A percentile compares a stretch with the other conserved stretches of the same genome.
Conservation (phyloP, 2,888 invertebrate species). For the Chorisops tibialis region DNA sequence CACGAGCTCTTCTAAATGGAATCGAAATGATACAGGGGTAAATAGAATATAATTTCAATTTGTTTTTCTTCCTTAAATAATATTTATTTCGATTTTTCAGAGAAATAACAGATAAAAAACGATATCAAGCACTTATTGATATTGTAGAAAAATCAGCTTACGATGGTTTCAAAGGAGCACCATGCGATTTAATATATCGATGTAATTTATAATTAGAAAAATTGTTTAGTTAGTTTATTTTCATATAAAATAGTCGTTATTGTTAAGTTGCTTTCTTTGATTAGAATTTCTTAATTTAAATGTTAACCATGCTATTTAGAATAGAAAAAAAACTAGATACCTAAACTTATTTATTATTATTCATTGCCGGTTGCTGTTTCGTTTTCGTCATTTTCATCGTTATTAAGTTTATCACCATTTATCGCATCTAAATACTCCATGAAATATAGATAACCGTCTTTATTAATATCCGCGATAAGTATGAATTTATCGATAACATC, state of each 20-base stretch:
- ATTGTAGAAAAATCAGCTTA: slow-evolving; percentile 66
- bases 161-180: slow-evolving; percentile 60
- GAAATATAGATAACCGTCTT: slow-evolving; percentile 84
- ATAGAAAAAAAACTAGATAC: too few relatives aligned
- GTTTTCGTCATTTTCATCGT: not conserved
- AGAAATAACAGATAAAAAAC: slow-evolving; percentile 45
- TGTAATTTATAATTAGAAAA: slow-evolving; percentile 48
- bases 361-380: not conserved
- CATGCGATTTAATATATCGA: slow-evolving; percentile 57
- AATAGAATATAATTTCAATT: slow-evolving; percentile 27
- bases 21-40: slow-evolving; percentile 67
- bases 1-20: slow-evolving; percentile 70
- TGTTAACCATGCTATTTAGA: too few relatives aligned
- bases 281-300: too few relatives aligned
- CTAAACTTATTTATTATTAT: too few relatives aligned
- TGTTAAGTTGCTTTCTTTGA: too few relatives aligned
- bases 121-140: slow-evolving; percentile 62
- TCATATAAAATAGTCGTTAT: slow-evolving; percentile 10
- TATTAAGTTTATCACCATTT: slow-evolving; percentile 28
- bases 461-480: slow-evolving; percentile 75
- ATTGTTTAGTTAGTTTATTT: not conserved
- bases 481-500: slow-evolving; percentile 84
- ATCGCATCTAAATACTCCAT: slow-evolving; percentile 65
- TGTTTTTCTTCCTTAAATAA: not conserved
- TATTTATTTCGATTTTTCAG: not conserved